Evolutionary conservation across 2,113 vertebrate genomes (phyloP), one percentile per base, ranked within the genome.

Genomic region (Mugil cephalus): DNA sequence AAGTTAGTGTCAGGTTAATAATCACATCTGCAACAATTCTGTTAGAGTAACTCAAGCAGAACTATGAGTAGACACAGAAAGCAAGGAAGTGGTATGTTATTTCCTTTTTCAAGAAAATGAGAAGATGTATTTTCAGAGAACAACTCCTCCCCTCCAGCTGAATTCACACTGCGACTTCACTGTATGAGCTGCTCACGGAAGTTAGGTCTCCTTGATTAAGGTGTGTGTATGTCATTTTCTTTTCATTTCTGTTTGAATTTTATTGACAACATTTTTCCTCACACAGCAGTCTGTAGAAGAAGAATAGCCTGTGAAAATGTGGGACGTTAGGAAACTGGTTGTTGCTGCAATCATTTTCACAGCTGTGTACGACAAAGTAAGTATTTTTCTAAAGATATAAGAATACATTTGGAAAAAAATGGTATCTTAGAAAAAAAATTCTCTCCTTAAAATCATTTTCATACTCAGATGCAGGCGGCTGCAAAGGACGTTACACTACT

Each of bases 91-190:
- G 21, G 52, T 1, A 0, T 35, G 21, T 13, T 34, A 34, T 54
- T 87, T 91, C 85, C 82, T 87, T 85, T 24, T 68, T 30, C 82
- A 87, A 88, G 85, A 89, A 89, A 83, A 7, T 30, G 63, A 52
- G 52, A 58, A 58, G 65, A 51, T 84, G 46, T 56, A 35, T 69
- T 15, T 18, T 36, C 19, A 52, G 15, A 54, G 13, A 62, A 13
- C 12, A n/a, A 55, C 51, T 45, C 34, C 38, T 17, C 46, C 30
- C 24, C 18, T 70, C 19, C 12, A 60, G 24, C 24, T 30, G 24
- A 30, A 2, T 47, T 68, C 42, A 6, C 8, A 3, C 12, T 10
- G 18, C 0, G 50, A 68, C 66, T 30, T 36, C 54, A 62, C 58
- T 71, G 58, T 39, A 8, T 39, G 13, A 68, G 12, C 30, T 18